Evolutionary conservation across 2,113 vertebrate genomes (phyloP).

Genomic region (Herpetotheres cachinnans): DNA sequence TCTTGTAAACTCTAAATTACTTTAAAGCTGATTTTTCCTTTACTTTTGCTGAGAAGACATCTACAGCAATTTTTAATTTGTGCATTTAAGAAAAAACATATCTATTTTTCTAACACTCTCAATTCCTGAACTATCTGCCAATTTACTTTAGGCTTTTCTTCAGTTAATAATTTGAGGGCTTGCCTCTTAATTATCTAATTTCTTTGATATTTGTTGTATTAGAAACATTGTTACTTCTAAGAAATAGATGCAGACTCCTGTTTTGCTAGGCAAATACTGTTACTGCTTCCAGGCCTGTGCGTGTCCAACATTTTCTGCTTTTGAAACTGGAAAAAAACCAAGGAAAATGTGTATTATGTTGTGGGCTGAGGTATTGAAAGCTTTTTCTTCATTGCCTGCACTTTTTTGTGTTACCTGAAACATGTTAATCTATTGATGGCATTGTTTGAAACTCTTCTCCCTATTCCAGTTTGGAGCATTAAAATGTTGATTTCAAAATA

Average conservation of each 20-base stretch:
- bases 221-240: not conserved
- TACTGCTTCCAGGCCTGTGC: not conserved
- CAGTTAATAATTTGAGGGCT: not conserved
- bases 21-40: not conserved
- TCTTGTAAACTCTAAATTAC: not conserved
- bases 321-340: not conserved
- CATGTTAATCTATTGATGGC: not conserved
- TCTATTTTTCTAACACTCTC: fast-evolving
- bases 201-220: not conserved
- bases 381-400: not conserved
- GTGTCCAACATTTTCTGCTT: not conserved
- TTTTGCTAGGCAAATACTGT: not conserved
- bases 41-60: not conserved
- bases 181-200: not conserved
- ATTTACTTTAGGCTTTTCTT: not conserved
- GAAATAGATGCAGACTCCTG: not conserved
- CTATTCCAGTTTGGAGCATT: not conserved
- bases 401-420: not conserved
- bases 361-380: not conserved
- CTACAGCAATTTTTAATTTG: not conserved
- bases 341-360: not conserved
- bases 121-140: not conserved
- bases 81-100: not conserved
- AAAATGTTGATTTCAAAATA: not conserved
- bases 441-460: not conserved